Conservation (phyloP, 1,140 invertebrate genomes). For the Aporrectodea caliginosa region DNA sequence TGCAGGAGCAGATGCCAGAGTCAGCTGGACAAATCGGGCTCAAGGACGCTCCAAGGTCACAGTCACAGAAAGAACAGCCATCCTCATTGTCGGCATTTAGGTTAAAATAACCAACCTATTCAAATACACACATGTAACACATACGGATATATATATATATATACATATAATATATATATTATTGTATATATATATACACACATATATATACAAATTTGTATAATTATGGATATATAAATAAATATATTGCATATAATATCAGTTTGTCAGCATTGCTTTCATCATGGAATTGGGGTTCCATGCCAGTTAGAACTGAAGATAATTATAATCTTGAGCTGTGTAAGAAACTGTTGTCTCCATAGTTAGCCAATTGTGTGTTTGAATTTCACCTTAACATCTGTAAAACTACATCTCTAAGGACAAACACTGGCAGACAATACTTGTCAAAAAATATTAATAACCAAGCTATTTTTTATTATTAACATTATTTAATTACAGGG, state of each 20-base stretch:
- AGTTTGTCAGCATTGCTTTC: background rate
- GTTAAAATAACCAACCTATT: conserved; percentile 83
- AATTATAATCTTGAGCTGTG: too few species aligned
- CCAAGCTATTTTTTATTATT: too few species aligned
- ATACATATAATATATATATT: background rate
- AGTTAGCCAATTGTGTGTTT: too few species aligned
- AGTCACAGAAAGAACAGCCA: conserved; percentile 93
- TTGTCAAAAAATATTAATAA: too few species aligned
- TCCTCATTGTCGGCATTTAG: conserved; percentile 80
- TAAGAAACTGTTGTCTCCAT: too few species aligned
- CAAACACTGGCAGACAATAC: too few species aligned
- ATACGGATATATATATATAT: background rate
- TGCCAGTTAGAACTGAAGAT: too few species aligned
- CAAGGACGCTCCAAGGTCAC: conserved; percentile 50
- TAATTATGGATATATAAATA: background rate
- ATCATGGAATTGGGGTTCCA: too few species aligned
- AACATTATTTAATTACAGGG: too few species aligned
- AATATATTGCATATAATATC: background rate
- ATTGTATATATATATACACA: background rate
- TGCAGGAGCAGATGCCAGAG: conserved; percentile 59
- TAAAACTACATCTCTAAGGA: too few species aligned
- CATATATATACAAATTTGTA: background rate
- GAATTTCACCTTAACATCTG: too few species aligned
- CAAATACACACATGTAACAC: background rate
- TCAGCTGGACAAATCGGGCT: conserved; percentile 11